Conservation (phyloP, 2,888 invertebrate species). For the Rotaria magnacalcarata region DNA sequence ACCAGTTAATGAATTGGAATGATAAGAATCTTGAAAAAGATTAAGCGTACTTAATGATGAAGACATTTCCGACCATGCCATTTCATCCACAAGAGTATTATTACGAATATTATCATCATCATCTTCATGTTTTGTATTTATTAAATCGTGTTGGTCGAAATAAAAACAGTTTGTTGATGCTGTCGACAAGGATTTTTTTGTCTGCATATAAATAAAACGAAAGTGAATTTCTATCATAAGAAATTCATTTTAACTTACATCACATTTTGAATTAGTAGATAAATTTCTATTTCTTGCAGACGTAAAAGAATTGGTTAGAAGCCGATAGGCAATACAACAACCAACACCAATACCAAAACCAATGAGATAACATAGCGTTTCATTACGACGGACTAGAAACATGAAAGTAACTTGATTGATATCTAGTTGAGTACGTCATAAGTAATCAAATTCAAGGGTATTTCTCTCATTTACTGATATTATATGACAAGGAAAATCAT, state of each 20-base stretch:
- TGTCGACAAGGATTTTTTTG: background rate
- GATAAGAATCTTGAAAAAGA: background rate
- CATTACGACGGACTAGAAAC: constrained; percentile 43
- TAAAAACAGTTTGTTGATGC: background rate
- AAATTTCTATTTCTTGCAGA: background rate
- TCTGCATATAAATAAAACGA: background rate
- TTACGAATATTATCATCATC: background rate
- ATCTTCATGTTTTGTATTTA: background rate
- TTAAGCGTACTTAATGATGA: background rate
- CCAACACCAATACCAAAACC: constrained; percentile 46
- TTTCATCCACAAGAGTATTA: background rate
- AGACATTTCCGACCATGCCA: constrained; percentile 34
- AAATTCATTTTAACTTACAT: background rate
- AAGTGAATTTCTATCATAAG: too few relatives aligned
- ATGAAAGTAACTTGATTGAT: too few relatives aligned
- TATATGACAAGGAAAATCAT: too few relatives aligned
- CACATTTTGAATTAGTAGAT: too few relatives aligned
- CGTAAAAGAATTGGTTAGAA: background rate
- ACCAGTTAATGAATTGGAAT: constrained; percentile 20
- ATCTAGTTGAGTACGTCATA: too few relatives aligned
- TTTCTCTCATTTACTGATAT: too few relatives aligned
- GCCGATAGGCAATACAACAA: constrained; percentile 43
- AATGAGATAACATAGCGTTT: constrained; percentile 45
- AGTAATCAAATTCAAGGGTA: too few relatives aligned
- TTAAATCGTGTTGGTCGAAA: background rate